Percentiles rank a stretch among this genome's conserved stretches.
phyloP scores from a whole-genome alignment of 2,888 invertebrate genomes.

The Dioctria linearis region DNA sequence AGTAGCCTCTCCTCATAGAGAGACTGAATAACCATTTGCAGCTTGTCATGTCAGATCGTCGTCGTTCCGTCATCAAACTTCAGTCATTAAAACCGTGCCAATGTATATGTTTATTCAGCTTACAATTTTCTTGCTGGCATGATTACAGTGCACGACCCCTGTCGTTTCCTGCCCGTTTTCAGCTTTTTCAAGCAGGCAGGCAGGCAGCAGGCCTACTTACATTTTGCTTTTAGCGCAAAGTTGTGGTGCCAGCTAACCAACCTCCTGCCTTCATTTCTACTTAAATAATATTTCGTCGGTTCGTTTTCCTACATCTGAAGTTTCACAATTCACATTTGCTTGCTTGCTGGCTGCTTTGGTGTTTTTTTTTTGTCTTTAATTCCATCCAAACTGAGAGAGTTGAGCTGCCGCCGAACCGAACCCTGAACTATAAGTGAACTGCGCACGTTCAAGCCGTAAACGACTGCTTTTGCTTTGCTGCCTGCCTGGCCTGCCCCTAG shows the following conservation, averaged over 20 bases:
- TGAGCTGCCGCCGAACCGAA: slow-evolving; percentile 24
- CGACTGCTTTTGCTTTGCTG: slow-evolving; percentile 30
- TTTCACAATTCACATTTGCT: background rate
- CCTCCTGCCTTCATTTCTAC: slow-evolving; percentile 43
- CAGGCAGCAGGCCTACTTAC: slow-evolving; percentile 22
- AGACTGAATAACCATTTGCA: background rate
- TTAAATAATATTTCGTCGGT: slow-evolving; percentile 29
- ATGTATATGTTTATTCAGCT: slow-evolving; percentile 44
- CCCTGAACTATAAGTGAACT: slow-evolving; percentile 48
- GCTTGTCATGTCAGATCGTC: background rate
- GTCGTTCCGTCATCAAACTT: too few species aligned
- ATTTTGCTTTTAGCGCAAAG: background rate
- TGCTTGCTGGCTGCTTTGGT: slow-evolving; percentile 1
- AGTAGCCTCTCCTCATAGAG: too few species aligned
- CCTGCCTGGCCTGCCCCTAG: slow-evolving; percentile 45
- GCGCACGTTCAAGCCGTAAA: slow-evolving; percentile 34
- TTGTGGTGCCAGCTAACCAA: slow-evolving; percentile 31
- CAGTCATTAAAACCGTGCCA: slow-evolving; percentile 4
- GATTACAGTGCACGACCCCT: slow-evolving; percentile 36
- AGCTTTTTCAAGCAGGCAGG: background rate
- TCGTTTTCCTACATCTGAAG: slow-evolving; percentile 18
- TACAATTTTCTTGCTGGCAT: slow-evolving; percentile 38
- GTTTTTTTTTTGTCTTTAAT: background rate
- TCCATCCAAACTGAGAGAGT: background rate
- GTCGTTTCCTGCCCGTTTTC: slow-evolving; percentile 21